These are phyloP conservation scores for Rhagonycha lutea DNA, from an alignment of 2,888 invertebrate species.

Conservation along the genomic window DNA sequence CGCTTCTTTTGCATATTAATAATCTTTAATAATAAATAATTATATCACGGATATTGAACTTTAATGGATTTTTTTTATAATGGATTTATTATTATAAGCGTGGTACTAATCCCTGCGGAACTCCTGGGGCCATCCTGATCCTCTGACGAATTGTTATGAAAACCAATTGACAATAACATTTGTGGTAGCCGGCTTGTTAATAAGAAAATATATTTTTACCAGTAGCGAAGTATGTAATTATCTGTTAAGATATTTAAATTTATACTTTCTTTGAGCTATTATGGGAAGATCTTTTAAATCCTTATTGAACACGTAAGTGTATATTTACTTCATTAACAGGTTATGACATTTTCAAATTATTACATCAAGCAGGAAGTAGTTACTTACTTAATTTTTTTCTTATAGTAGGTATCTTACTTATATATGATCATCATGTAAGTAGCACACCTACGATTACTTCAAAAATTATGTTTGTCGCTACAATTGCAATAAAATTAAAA, in stretches of 20 bases:
- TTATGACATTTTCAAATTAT: slow-evolving; percentile 14
- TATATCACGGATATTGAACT: background rate
- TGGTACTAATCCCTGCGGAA: background rate
- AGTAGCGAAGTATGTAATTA: slow-evolving; percentile 4
- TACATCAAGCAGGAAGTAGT: slow-evolving; percentile 10
- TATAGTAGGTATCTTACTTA: background rate
- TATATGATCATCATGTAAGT: background rate
- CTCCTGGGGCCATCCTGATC: background rate
- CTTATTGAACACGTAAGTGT: slow-evolving; percentile 5
- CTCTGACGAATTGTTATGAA: background rate
- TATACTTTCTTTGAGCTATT: slow-evolving; percentile 8
- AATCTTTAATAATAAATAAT: background rate
- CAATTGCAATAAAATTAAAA: too few relatives aligned
- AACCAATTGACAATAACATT: background rate
- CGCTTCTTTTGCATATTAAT: background rate
- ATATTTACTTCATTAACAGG: slow-evolving; percentile 11
- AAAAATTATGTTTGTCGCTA: background rate
- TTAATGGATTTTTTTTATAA: background rate
- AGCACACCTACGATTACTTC: background rate
- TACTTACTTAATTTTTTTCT: background rate
- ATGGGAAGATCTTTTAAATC: slow-evolving; percentile 12
- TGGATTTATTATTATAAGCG: background rate
- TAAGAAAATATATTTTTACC: slow-evolving; percentile 1
- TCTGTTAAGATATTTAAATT: slow-evolving; percentile 2
- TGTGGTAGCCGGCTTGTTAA: background rate